Conservation (phyloP, 2,888 invertebrate species). For the Xestia ashworthii region DNA sequence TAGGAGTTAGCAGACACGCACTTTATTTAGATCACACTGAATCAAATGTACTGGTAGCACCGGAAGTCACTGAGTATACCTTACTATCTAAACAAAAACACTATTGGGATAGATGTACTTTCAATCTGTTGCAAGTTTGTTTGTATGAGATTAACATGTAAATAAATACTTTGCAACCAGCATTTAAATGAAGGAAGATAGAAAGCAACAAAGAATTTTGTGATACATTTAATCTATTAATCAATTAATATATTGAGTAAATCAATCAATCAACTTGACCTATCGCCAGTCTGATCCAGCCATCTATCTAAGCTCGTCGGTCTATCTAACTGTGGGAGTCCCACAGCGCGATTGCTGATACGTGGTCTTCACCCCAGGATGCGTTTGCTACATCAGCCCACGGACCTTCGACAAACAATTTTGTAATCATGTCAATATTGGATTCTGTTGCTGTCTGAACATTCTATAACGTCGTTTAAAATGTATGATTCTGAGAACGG, state of each 20-base stretch:
- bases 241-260: not conserved
- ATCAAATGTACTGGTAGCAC: not conserved
- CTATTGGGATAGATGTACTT: not conserved
- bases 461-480: not conserved
- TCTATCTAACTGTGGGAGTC: not conserved
- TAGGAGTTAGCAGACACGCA: not conserved
- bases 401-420: not conserved
- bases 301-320: not conserved
- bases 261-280: not conserved
- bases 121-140: not conserved
- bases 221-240: not conserved
- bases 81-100: not conserved
- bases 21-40: not conserved
- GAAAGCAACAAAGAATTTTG: not conserved
- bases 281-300: not conserved
- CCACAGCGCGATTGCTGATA: not conserved
- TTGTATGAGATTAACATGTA: not conserved
- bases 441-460: not conserved
- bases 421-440: not conserved
- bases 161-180: not conserved
- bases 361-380: not conserved
- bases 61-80: not conserved
- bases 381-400: not conserved
- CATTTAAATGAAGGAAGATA: not conserved
- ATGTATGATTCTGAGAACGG: conserved; percentile 8